A percentile compares a stretch with the other conserved stretches of the same genome.
These are phyloP conservation scores for Collichthys lucidus DNA, from an alignment of 2,113 vertebrate species.

Conservation along the genomic window DNA sequence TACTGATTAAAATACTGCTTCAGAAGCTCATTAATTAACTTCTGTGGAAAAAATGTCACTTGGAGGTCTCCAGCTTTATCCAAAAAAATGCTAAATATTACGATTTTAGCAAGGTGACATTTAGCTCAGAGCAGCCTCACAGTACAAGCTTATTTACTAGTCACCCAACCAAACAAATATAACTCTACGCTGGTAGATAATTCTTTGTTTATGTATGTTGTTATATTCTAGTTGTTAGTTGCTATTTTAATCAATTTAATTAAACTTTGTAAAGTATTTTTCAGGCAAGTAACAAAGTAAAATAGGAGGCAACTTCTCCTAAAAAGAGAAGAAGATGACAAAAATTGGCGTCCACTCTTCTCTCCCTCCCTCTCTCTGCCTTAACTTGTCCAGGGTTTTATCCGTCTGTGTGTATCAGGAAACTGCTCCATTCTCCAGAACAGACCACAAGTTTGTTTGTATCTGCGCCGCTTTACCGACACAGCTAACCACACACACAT, in stretches of 20 bases:
- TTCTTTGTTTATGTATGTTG: not conserved
- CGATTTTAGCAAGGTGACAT: no score
- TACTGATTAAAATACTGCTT: no score
- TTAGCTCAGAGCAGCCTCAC: no score
- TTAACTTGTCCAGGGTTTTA: constrained; percentile 64
- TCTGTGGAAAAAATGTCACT: no score
- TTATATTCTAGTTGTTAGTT: not conserved
- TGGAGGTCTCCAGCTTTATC: no score
- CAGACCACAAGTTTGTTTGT: constrained; percentile 73
- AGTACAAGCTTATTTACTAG: no score
- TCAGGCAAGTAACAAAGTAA: not conserved
- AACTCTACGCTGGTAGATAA: not conserved
- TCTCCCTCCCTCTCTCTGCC: constrained; percentile 41
- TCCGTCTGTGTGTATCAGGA: constrained; percentile 69
- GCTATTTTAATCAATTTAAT: not conserved
- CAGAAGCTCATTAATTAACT: no score
- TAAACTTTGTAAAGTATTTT: not conserved
- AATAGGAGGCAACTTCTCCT: not conserved
- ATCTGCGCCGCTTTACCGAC: constrained; percentile 58
- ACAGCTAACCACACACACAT: constrained; percentile 40
- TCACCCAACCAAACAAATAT: no score
- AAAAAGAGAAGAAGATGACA: constrained; percentile 5
- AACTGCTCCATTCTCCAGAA: constrained; percentile 68
- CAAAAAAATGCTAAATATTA: no score
- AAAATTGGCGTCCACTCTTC: not conserved